These are phyloP conservation scores for Pelecanus crispus DNA, from an alignment of 2,113 vertebrate species.

Conservation along the genomic window DNA sequence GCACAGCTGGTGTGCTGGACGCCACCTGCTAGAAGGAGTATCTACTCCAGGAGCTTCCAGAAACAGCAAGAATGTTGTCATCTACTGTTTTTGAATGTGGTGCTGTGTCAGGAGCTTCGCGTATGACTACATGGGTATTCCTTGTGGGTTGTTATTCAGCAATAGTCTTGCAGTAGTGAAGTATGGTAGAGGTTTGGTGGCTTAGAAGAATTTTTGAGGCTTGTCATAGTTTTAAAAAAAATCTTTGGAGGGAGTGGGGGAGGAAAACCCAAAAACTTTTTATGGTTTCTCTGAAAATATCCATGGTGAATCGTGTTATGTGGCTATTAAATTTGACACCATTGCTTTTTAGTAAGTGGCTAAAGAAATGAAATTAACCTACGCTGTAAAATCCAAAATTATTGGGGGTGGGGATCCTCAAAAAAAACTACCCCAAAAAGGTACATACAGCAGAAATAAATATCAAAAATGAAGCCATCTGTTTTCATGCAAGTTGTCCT, in stretches of 20 bases:
- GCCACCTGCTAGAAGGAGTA: background rate
- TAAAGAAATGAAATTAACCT: background rate
- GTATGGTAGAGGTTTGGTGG: background rate
- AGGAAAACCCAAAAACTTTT: too few relatives aligned
- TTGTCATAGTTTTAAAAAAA: background rate
- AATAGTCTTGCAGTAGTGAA: background rate
- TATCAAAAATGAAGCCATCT: background rate
- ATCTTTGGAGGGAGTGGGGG: too few relatives aligned
- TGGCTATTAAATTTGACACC: background rate
- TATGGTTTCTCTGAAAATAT: background rate
- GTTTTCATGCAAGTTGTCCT: background rate
- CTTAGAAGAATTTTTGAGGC: background rate
- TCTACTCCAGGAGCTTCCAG: background rate
- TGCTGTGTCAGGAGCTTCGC: background rate
- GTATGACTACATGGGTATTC: accelerated
- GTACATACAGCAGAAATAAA: background rate
- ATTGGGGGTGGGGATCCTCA: background rate
- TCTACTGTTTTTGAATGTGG: background rate
- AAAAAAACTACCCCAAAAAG: background rate
- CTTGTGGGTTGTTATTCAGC: background rate
- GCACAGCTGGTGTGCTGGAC: background rate
- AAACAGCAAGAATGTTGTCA: accelerated
- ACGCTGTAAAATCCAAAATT: background rate
- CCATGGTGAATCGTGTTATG: background rate
- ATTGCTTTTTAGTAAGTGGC: background rate